Base-by-base conservation (phyloP, 2,113 vertebrate genomes). In the Mugil cephalus region DNA sequence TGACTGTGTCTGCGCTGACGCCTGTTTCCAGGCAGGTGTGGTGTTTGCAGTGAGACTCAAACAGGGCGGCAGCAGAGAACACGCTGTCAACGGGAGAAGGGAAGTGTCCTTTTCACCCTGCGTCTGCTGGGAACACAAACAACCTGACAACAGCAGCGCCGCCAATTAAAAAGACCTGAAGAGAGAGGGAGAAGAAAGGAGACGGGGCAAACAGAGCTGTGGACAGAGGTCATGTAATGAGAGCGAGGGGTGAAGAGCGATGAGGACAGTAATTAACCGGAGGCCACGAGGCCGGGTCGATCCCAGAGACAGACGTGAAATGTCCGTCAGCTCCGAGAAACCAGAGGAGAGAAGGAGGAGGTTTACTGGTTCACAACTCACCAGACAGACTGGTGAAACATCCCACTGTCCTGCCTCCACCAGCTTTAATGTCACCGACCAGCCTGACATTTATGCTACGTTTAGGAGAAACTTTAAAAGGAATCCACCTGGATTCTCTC, bases 61-160 rank as follows among this genome's bases (percentile, higher is more conserved):
- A 30, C 24, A 30, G 12, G 52, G 39, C 21, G 51, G 60, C 60
- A 9, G 60, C 9, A 8, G 12, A n/a, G 15, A 52, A n/a, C 59
- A 14, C 15, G 47, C 24, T 53, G 61, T 68, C 69, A 52, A 18
- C 73, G 38, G 54, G 5, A 24, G 54, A 42, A 36, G 42, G n/a
- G n/a, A n/a, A 46, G 42, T 55, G 74, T 63, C 64, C 69, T 74
- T 48, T 74, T 74, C 80, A 69, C 63, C 80, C 59, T 69, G 43
- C 15, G 40, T 63, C 69, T 53, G 56, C 61, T 10, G 62, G 24
- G 7, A 55, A 52, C 62, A 51, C 50, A 40, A 67, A 59, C 46
- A 4, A 8, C 35, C 43, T 45, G 9, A 45, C 48, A 8, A 14
- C 47, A 39, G 39, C 18, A 18, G 45, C 15, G 69, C 51, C 15